Percentiles rank a stretch among this genome's conserved stretches.
Evolutionary conservation across 2,888 invertebrate species (phyloP).

Genomic region (Caenorhabditis doughertyi): DNA sequence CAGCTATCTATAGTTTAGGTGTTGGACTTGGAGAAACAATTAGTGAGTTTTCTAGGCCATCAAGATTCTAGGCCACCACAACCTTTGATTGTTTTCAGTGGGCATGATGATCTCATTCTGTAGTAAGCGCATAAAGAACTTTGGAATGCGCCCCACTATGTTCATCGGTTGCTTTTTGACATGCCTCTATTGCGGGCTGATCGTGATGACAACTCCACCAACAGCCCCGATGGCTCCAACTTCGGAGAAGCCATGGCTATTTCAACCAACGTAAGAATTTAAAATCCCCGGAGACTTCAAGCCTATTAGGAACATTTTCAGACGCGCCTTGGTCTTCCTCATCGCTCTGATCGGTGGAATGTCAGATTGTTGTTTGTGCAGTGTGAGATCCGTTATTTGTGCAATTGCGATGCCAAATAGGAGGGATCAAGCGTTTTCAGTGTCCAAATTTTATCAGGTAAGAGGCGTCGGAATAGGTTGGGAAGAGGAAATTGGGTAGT

Average conservation of each 20-base stretch:
- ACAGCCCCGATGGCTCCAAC: slow-evolving; percentile 65
- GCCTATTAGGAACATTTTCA: slow-evolving; percentile 30
- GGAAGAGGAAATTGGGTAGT: neutral
- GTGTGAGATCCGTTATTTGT: slow-evolving; percentile 66
- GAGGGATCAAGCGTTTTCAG: slow-evolving; percentile 70
- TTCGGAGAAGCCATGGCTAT: slow-evolving; percentile 54
- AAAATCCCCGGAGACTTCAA: neutral
- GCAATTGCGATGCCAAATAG: slow-evolving; percentile 69
- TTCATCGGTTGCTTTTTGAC: slow-evolving; percentile 64
- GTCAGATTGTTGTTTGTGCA: slow-evolving; percentile 70
- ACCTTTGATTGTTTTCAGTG: slow-evolving; percentile 59
- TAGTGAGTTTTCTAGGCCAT: slow-evolving; percentile 46
- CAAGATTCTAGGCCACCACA: neutral
- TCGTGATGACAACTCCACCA: slow-evolving; percentile 64
- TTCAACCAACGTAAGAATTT: slow-evolving; percentile 63
- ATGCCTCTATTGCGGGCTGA: slow-evolving; percentile 47
- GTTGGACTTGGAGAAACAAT: slow-evolving; percentile 71
- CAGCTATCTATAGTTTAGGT: slow-evolving; percentile 69
- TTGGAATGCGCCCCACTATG: slow-evolving; percentile 72
- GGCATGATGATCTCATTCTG: slow-evolving; percentile 67
- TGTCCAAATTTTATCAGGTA: slow-evolving; percentile 75
- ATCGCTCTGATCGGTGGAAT: slow-evolving; percentile 70
- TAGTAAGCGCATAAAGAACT: slow-evolving; percentile 66
- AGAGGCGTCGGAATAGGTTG: neutral
- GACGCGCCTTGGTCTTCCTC: slow-evolving; percentile 60